phyloP scores from a whole-genome alignment of 2,797 vertebrate species.

The Phrynocephalus guinanensis region DNA sequence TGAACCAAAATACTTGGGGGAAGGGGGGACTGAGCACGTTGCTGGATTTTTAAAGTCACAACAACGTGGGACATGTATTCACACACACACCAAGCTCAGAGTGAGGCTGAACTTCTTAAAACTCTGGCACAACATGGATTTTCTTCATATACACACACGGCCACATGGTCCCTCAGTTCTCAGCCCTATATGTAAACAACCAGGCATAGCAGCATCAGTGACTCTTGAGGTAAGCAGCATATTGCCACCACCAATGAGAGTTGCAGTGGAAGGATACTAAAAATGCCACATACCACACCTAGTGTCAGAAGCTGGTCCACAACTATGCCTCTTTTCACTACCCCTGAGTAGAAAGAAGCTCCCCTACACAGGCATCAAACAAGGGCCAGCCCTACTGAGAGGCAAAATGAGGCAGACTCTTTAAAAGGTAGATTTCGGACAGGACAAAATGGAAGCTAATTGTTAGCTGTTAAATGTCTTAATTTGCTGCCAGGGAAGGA shows the following conservation, averaged over 20 bases:
- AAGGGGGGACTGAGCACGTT: neutral
- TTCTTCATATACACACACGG: neutral
- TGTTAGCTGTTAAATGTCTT: neutral
- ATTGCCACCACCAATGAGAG: neutral
- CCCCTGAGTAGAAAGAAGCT: neutral
- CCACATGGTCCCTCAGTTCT: neutral
- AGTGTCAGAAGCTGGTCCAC: neutral
- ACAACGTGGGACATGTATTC: neutral
- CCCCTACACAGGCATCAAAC: neutral
- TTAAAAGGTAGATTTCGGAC: neutral
- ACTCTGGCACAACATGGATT: neutral
- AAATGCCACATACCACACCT: neutral
- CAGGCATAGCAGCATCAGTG: neutral
- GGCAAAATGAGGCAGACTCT: neutral
- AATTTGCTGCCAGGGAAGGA: neutral
- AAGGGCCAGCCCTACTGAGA: neutral
- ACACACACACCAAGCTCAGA: neutral
- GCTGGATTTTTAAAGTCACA: neutral
- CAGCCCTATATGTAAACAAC: neutral
- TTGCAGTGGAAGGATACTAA: neutral
- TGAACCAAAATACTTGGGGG: neutral
- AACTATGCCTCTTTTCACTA: too few species aligned
- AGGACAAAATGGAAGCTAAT: neutral
- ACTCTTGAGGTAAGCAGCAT: neutral
- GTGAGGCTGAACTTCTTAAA: neutral